Conservation (phyloP, 64 coral and sea anemone genomes). For the Montipora efflorescens region DNA sequence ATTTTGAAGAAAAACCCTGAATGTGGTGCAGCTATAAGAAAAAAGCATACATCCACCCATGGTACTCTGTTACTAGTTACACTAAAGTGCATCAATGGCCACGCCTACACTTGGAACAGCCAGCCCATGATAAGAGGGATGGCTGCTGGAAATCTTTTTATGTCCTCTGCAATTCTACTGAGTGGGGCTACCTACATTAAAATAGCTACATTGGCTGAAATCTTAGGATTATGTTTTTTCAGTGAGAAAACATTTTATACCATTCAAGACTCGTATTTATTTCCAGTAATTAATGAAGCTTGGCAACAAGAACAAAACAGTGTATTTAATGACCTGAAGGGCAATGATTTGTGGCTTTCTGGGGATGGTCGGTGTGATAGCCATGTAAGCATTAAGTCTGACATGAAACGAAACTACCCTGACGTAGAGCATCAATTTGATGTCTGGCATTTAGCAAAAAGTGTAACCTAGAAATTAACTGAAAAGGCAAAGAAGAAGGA, state of each 20-base stretch:
- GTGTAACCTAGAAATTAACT: constrained; percentile 22
- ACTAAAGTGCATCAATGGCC: constrained; percentile 32
- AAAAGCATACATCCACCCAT: constrained; percentile 11
- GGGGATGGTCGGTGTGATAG: constrained; percentile 40
- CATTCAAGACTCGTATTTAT: constrained; percentile 46
- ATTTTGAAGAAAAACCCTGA: constrained; percentile 2
- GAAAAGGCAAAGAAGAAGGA: constrained; percentile 63
- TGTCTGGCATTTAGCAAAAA: constrained; percentile 33
- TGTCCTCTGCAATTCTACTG: constrained; percentile 42
- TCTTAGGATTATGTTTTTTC: constrained; percentile 38
- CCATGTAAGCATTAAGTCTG: constrained; percentile 6
- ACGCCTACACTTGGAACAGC: constrained; percentile 17
- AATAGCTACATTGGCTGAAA: constrained; percentile 28
- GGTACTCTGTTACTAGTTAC: background rate
- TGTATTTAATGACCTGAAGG: constrained; percentile 29
- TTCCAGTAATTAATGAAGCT: constrained; percentile 62
- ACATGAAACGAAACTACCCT: constrained; percentile 9
- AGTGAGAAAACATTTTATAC: constrained; percentile 57
- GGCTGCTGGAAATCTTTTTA: constrained; percentile 46
- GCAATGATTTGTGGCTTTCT: constrained; percentile 5
- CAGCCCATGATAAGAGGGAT: constrained; percentile 15
- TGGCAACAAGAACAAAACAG: constrained; percentile 31
- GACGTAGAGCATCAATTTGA: constrained; percentile 19
- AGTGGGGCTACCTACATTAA: constrained; percentile 52
- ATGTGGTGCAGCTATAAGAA: constrained; percentile 11